phyloP scores from a whole-genome alignment of 2,797 vertebrate species.

The Sphenodon punctatus region DNA sequence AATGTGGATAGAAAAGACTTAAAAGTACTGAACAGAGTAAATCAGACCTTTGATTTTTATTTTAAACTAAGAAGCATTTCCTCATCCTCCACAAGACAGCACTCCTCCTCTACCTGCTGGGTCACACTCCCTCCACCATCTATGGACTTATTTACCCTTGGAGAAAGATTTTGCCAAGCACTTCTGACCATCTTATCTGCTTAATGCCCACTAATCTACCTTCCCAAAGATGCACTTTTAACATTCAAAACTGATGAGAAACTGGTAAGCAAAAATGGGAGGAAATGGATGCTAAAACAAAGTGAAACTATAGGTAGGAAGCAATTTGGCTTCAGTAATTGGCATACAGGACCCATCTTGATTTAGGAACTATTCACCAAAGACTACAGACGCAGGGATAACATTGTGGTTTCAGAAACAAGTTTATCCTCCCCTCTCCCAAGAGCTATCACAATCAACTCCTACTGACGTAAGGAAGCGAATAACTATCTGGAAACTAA shows the following conservation, averaged over 20 bases:
- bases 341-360: no score
- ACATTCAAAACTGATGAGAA: conserved; percentile 20
- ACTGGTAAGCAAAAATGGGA: conserved; percentile 19
- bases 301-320: background rate
- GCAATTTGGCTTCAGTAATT: no score
- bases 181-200: background rate
- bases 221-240: background rate
- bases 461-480: background rate
- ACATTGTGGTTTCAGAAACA: background rate
- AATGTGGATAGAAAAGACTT: no score
- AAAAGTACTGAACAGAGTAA: background rate
- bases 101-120: background rate
- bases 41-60: conserved; percentile 12
- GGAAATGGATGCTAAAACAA: conserved; percentile 1
- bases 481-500: background rate
- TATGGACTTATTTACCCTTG: background rate
- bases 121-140: background rate
- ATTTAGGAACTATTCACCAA: no score
- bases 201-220: background rate
- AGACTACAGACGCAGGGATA: no score
- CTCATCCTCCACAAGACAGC: background rate
- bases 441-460: background rate
- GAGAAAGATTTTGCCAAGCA: background rate
- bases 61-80: background rate
- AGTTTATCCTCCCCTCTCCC: background rate